Conservation (phyloP, 2,113 vertebrate genomes). For the Tachysurus fulvidraco region DNA sequence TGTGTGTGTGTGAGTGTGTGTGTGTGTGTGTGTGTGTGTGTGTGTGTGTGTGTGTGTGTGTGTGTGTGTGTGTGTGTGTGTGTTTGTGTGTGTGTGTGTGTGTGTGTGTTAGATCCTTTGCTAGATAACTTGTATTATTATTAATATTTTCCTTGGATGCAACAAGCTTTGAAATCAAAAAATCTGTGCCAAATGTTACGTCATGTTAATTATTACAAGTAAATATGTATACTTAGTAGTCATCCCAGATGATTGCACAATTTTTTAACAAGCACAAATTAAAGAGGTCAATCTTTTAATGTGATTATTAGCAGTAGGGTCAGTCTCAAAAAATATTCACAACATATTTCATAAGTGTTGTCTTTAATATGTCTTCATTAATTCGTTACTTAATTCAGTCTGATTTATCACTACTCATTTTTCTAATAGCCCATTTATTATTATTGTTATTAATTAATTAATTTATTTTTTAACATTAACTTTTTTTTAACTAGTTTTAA, state of each 20-base stretch:
- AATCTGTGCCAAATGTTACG: neutral
- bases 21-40: neutral
- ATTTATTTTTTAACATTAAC: too few species aligned
- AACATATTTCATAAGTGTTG: neutral
- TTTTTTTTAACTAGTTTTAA: neutral
- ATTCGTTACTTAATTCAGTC: neutral
- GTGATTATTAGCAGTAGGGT: neutral
- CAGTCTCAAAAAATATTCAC: neutral
- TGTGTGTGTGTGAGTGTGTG: too few species aligned
- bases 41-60: too few species aligned
- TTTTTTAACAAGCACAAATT: neutral
- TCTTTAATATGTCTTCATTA: neutral
- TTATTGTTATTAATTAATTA: too few species aligned
- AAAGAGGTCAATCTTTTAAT: neutral
- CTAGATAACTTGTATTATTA: neutral
- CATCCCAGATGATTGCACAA: neutral
- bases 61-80: neutral
- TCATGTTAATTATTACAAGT: neutral
- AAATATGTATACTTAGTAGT: neutral
- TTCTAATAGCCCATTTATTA: neutral
- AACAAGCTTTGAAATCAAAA: neutral
- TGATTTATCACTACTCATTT: neutral
- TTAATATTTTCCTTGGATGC: neutral
- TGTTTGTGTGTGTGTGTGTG: too few species aligned
- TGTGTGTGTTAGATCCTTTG: too few species aligned